Evolutionary conservation across 2,113 vertebrate genomes (phyloP).

Genomic region (Ciconia stormi): DNA sequence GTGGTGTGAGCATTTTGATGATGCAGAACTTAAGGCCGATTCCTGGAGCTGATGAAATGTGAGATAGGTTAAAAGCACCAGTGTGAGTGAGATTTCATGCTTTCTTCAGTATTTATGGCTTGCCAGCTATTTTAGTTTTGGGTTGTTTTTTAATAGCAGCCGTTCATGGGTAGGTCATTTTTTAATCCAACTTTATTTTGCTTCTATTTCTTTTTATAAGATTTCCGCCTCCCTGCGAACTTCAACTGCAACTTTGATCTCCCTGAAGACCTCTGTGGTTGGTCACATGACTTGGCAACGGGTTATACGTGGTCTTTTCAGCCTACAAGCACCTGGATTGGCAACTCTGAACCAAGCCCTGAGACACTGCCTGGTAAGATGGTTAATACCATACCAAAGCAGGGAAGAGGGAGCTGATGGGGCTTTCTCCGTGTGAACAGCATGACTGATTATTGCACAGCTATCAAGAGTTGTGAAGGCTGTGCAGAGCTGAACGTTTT

Average conservation of each 20-base stretch:
- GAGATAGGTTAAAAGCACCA: constrained; percentile 64
- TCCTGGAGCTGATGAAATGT: constrained; percentile 46
- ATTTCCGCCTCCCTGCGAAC: constrained; percentile 77
- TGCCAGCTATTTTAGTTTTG: constrained; percentile 46
- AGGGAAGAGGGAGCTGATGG: background rate
- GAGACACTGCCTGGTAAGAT: constrained; percentile 75
- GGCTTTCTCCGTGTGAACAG: background rate
- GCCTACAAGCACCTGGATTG: constrained; percentile 75
- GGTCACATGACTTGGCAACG: constrained; percentile 87
- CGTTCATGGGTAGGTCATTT: background rate
- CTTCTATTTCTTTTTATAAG: constrained; percentile 56
- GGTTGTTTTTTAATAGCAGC: constrained; percentile 7
- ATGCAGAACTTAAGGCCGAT: constrained; percentile 70
- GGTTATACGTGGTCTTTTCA: constrained; percentile 86
- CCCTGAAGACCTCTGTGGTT: constrained; percentile 85
- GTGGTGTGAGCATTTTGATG: constrained; percentile 57
- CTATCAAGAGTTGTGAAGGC: background rate
- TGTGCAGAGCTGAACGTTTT: background rate
- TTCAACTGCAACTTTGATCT: constrained; percentile 94
- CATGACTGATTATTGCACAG: background rate
- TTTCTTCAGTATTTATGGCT: constrained; percentile 43
- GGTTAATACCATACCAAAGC: background rate
- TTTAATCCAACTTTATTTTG: constrained; percentile 58
- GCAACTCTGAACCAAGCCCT: constrained; percentile 74
- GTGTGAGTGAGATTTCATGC: constrained; percentile 45